A percentile compares a stretch with the other conserved stretches of the same genome.
Evolutionary conservation across 2,797 vertebrate species (phyloP).

Genomic region (Muraenolepis orangiensis): DNA sequence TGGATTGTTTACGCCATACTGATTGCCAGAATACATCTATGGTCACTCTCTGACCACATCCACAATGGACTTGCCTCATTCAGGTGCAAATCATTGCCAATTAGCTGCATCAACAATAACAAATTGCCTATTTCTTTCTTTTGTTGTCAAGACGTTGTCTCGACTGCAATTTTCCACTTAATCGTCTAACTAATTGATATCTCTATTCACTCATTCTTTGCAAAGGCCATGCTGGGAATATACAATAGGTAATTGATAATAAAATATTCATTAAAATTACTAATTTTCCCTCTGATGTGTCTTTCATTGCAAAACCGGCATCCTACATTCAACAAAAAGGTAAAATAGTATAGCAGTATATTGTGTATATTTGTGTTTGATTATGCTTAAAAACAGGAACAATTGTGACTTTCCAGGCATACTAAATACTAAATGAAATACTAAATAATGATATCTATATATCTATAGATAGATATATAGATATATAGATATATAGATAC

Average conservation of each 20-base stretch:
- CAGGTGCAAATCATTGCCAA: constrained; percentile 57
- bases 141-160: constrained; percentile 47
- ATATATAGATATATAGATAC: no score
- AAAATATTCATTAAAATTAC: constrained; percentile 35
- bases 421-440: background rate
- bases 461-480: no score
- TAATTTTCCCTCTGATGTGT: constrained; percentile 11
- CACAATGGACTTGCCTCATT: constrained; percentile 46
- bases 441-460: no score
- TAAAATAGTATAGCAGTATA: constrained; percentile 3
- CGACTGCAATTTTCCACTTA: constrained; percentile 49
- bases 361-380: background rate
- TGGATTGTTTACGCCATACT: constrained; percentile 19
- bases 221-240: constrained; percentile 28
- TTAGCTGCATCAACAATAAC: constrained; percentile 40
- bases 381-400: background rate
- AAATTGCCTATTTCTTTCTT: constrained; percentile 60
- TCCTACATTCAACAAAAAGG: constrained; percentile 11
- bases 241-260: constrained; percentile 27
- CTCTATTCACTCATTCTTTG: constrained; percentile 32
- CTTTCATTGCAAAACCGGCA: constrained; percentile 7
- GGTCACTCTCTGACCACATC: constrained; percentile 30
- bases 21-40: background rate
- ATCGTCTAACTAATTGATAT: constrained; percentile 36
- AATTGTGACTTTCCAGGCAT: background rate